Evolutionary conservation across 2,113 vertebrate genomes (phyloP).

Genomic region (Callaeas wilsoni): DNA sequence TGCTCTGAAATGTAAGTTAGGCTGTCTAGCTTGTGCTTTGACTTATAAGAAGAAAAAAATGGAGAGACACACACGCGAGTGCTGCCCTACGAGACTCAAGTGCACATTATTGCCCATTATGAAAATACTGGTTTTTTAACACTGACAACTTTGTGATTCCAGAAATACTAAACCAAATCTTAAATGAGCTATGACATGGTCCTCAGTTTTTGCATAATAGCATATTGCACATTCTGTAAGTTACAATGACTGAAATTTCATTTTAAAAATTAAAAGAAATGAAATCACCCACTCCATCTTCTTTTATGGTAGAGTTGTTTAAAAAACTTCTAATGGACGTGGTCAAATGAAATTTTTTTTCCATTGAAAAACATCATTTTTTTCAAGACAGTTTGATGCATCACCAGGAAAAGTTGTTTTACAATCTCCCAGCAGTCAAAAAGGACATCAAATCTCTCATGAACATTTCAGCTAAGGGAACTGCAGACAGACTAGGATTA

Average conservation of each 20-base stretch:
- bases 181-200: neutral
- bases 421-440: neutral
- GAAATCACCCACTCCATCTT: neutral
- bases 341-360: neutral
- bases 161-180: neutral
- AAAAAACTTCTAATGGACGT: neutral
- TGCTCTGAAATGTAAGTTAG: neutral
- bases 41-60: neutral
- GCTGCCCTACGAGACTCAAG: neutral
- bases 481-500: neutral
- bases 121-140: neutral
- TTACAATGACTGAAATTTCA: neutral
- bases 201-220: neutral
- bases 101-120: neutral
- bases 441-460: neutral
- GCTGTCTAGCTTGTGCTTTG: neutral
- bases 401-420: neutral
- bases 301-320: neutral
- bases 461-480: neutral
- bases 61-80: rapidly evolving
- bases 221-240: neutral
- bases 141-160: neutral
- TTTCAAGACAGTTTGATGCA: neutral
- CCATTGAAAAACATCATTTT: neutral
- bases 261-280: neutral